Conservation (phyloP, 2,888 invertebrate species). For the Allygus modestus region DNA sequence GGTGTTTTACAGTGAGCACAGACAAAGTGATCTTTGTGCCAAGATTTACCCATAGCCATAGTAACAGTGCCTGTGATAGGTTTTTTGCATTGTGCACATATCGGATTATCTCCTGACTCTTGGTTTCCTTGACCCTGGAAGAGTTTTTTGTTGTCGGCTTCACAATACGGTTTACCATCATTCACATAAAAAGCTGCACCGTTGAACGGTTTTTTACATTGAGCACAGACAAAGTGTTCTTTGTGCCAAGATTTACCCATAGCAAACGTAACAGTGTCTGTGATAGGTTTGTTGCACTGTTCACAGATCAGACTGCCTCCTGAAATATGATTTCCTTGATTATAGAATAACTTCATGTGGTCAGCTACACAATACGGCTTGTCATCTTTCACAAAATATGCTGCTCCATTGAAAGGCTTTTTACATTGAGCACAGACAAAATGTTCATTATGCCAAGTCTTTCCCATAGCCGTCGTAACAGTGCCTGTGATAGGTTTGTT, state of each 20-base stretch:
- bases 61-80: background rate
- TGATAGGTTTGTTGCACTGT: background rate
- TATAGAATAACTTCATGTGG: too few relatives aligned
- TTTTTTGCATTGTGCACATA: background rate
- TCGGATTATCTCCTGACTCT: background rate
- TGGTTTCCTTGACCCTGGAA: background rate
- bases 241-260: constrained; percentile 81
- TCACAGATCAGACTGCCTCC: too few relatives aligned
- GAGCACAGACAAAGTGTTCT: constrained; percentile 80
- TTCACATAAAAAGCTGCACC: background rate
- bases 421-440: too few relatives aligned
- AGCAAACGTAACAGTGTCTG: constrained; percentile 76
- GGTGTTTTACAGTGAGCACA: constrained; percentile 16
- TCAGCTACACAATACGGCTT: too few relatives aligned
- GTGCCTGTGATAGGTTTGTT: too few relatives aligned
- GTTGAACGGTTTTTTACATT: constrained; percentile 73
- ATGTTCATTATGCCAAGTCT: too few relatives aligned
- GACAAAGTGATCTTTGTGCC: constrained; percentile 35
- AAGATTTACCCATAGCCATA: background rate
- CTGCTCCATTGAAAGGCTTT: too few relatives aligned
- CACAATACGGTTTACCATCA: background rate
- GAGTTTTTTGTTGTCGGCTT: background rate
- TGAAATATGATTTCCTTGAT: too few relatives aligned
- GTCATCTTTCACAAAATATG: too few relatives aligned
- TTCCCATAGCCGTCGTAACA: too few relatives aligned